Percentiles rank a stretch among this genome's conserved stretches.
These are phyloP conservation scores for Perodicticus potto DNA, from an alignment of 2,797 vertebrate species.

Conservation along the genomic window DNA sequence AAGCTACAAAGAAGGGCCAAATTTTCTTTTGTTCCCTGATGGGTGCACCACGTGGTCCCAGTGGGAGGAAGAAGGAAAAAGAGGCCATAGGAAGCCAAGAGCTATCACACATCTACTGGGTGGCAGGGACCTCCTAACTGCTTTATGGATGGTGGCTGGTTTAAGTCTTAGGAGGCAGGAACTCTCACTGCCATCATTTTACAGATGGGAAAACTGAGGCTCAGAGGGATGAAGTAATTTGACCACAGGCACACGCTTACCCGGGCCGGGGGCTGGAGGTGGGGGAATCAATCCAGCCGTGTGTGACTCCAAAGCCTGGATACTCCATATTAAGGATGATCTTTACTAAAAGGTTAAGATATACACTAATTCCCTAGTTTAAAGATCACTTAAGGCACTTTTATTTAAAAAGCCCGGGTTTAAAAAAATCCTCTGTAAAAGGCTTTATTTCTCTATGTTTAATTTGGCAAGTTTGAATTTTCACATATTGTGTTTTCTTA, in stretches of 20 bases:
- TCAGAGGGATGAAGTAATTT: background rate
- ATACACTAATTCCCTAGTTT: background rate
- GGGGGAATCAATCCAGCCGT: background rate
- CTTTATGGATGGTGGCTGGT: background rate
- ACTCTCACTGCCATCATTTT: background rate
- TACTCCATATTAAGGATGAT: background rate
- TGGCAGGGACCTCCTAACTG: background rate
- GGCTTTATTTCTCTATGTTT: constrained; percentile 1
- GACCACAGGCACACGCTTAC: background rate
- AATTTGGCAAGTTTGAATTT: constrained; percentile 48
- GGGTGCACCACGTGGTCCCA: background rate
- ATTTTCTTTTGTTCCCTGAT: constrained; percentile 26
- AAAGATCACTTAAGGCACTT: background rate
- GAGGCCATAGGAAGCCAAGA: background rate
- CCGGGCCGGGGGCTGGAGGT: no score
- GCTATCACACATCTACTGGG: background rate
- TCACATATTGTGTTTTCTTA: constrained; percentile 44
- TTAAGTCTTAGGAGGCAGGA: background rate
- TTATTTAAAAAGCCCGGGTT: background rate
- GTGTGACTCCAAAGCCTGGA: background rate
- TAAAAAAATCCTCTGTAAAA: background rate
- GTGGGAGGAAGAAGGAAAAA: background rate
- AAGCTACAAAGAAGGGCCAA: background rate
- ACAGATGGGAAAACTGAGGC: constrained; percentile 25
- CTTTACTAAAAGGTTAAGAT: constrained; percentile 7